Conservation (phyloP, 1,140 invertebrate species). For the Propsilocerus akamusi region DNA sequence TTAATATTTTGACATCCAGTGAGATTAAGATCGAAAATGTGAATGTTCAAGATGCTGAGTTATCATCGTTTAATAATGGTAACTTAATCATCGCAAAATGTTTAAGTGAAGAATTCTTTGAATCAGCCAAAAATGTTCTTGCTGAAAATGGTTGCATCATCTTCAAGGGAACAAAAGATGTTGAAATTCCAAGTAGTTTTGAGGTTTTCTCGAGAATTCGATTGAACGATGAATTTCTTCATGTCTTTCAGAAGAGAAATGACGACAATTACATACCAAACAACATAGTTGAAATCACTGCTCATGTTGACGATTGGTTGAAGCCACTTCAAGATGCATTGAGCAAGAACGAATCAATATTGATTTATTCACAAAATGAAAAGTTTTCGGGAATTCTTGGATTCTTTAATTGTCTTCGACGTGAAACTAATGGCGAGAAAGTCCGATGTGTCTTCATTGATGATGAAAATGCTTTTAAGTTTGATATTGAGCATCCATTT, state of each 20-base stretch:
- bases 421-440: conserved; percentile 16
- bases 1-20: conserved; percentile 27
- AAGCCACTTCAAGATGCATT: conserved; percentile 12
- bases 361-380: conserved; percentile 10
- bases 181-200: conserved; percentile 11
- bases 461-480: conserved; percentile 10
- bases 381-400: conserved; percentile 35
- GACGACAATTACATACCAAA: conserved; percentile 9
- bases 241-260: conserved; percentile 17
- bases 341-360: conserved; percentile 10
- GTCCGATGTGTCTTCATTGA: conserved; percentile 10
- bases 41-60: conserved; percentile 37
- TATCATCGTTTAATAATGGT: conserved; percentile 32
- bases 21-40: conserved; percentile 32
- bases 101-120: conserved; percentile 15
- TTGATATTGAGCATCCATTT: conserved; percentile 9
- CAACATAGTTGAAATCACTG: conserved; percentile 12
- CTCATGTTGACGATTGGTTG: conserved; percentile 15
- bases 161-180: conserved; percentile 20
- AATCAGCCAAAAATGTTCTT: conserved; percentile 15
- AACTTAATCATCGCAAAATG: conserved; percentile 33
- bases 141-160: conserved; percentile 29
- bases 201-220: conserved; percentile 16
- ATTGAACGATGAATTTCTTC: conserved; percentile 11
- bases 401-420: conserved; percentile 24